Conservation (phyloP, 2,888 invertebrate species). For the Drosophila dives region DNA sequence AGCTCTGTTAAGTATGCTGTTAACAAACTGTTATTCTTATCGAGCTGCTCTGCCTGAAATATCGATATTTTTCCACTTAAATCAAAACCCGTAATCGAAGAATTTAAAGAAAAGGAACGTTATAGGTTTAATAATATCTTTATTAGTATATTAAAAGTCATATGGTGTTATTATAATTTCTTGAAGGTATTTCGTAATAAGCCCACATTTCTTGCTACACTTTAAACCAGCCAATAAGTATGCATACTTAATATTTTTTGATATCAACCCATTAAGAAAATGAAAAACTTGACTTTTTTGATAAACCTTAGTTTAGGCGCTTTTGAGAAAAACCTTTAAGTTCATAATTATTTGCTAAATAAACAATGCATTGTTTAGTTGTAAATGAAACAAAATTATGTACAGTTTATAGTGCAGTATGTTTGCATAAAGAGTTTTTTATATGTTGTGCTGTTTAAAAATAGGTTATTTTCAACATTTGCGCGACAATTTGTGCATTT, state of each 20-base stretch:
- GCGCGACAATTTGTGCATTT: constrained; percentile 24
- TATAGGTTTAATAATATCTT: constrained; percentile 76
- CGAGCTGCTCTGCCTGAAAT: not conserved
- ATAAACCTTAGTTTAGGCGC: constrained; percentile 8
- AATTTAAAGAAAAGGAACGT: not conserved
- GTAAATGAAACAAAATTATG: constrained; percentile 69
- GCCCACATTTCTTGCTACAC: constrained; percentile 65
- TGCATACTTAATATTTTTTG: constrained; percentile 48
- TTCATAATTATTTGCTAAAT: constrained; percentile 44
- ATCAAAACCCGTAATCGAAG: not conserved
- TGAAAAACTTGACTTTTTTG: constrained; percentile 36
- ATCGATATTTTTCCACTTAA: constrained; percentile 8
- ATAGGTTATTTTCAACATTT: constrained; percentile 33
- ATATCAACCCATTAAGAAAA: constrained; percentile 62
- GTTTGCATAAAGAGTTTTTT: constrained; percentile 42
- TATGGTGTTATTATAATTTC: constrained; percentile 76
- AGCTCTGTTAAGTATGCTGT: constrained; percentile 10
- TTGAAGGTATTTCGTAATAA: constrained; percentile 76
- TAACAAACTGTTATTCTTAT: constrained; percentile 1
- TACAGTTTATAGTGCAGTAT: constrained; percentile 64
- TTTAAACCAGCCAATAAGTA: constrained; percentile 38
- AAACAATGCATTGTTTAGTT: constrained; percentile 35
- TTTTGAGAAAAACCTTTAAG: constrained; percentile 48
- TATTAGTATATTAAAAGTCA: constrained; percentile 78
- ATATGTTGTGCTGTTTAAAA: constrained; percentile 38